Base-by-base conservation (phyloP, 2,888 invertebrate genomes). In the Coecobrya sp. region DNA sequence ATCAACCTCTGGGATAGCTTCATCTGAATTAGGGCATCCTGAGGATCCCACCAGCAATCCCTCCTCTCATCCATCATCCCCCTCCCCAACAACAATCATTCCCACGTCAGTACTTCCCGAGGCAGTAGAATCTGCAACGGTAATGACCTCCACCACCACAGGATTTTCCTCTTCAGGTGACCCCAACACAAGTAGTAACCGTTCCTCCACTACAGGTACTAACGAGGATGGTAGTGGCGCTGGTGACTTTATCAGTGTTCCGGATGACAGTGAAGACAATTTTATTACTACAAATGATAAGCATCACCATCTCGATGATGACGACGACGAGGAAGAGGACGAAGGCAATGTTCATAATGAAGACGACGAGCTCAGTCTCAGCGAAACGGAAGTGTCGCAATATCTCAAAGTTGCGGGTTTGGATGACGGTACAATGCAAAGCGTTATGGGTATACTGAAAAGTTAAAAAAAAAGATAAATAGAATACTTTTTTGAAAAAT, bases 381-480 rank as follows among this genome's bases (percentile, higher is more conserved):
- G 92, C 42, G 93, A 93, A 82, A 70, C 65, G 0, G 93, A 93
- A 62, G 79, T 93, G 25, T 89, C 88, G 10, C 49, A 68, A 52
- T 91, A 89, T 5, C 68, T 93, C 4, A 86, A 88, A 88, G 86
- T 92, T 10, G 90, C 91, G 16, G 93, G 93, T 8, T 86, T 93
- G n/a, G 93, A 93, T 45, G 87, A 87, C 52, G 87, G 70, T n/a
- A 89, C 92, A n/a, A 86, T 87, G 3, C 65, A 91, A 55, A 92
- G 92, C 36, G 93, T 93, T 19, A 84, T 93, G 30, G 89, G 79
- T 13, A 93, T 93, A 8, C 76, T 93, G 11, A 81, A 89, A 27
- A 86, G 52, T 55, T 89, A 92, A 42, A 19, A 62, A 3, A 22
- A 7, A 22, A 8, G 4, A 25, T 22, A 65, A 65, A 65, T 65